A percentile compares a stretch with the other conserved stretches of the same genome.
phyloP scores from a whole-genome alignment of 2,797 vertebrate genomes.

The Eulemur mongoz region DNA sequence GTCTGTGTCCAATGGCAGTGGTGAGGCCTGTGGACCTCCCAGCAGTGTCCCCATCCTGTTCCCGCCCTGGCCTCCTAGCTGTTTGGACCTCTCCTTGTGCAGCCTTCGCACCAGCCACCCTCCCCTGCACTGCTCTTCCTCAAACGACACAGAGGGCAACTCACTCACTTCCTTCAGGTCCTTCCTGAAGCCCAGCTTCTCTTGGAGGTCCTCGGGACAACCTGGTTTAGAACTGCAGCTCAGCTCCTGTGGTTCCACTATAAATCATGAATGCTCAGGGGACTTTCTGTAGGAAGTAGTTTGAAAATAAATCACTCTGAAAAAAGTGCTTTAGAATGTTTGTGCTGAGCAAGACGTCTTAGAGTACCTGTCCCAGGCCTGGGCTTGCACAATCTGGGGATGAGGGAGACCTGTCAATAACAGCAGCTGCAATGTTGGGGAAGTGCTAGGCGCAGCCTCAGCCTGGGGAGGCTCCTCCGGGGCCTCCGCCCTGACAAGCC shows the following conservation, averaged over 20 bases:
- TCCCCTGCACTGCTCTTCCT: not conserved
- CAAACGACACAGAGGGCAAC: not conserved
- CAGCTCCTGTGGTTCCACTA: not conserved
- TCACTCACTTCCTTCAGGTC: not conserved
- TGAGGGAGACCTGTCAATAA: not conserved
- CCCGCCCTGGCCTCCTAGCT: not conserved
- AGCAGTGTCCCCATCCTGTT: not conserved
- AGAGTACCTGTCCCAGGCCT: not conserved
- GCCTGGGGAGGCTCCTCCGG: accelerated
- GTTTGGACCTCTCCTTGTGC: not conserved
- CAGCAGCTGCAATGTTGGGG: accelerated
- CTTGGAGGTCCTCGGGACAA: not conserved
- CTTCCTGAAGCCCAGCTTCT: not conserved
- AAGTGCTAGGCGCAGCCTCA: not conserved
- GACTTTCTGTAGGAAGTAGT: not conserved
- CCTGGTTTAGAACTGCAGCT: not conserved
- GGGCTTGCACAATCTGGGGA: not conserved
- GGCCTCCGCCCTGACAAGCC: not conserved
- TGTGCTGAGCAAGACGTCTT: not conserved
- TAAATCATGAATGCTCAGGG: not conserved
- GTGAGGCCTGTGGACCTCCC: accelerated
- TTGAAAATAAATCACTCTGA: not conserved
- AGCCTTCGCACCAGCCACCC: not conserved
- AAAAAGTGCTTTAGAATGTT: not conserved
- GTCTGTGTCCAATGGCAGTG: too few relatives aligned